Conservation (phyloP, 2,113 vertebrate genomes). For the Cavia aperea region DNA sequence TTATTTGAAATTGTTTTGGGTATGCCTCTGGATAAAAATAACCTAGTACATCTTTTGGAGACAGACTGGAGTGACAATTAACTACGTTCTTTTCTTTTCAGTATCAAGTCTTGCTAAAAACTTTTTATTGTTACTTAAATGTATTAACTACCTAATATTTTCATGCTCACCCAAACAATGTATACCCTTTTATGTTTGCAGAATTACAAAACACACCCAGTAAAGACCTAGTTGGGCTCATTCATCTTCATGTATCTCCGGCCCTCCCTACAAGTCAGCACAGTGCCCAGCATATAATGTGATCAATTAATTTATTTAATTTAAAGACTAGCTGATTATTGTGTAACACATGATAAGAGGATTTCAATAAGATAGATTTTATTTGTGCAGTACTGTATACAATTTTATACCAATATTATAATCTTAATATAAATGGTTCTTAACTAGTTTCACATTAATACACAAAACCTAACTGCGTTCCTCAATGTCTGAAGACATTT, state of each 20-base stretch:
- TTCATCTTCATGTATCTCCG: background rate
- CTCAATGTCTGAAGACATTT: background rate
- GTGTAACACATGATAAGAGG: background rate
- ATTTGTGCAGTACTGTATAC: background rate
- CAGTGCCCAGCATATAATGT: background rate
- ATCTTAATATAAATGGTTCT: background rate
- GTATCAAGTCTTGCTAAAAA: slow-evolving; percentile 2
- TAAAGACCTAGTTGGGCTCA: background rate
- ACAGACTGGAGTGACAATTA: background rate
- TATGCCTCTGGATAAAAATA: background rate
- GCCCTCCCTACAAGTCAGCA: background rate
- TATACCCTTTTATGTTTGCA: background rate
- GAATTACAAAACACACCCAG: background rate
- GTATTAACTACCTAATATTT: background rate
- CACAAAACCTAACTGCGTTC: background rate
- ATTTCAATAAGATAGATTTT: background rate
- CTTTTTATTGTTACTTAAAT: slow-evolving; percentile 7
- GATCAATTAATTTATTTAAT: background rate
- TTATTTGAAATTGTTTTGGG: background rate
- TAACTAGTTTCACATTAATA: background rate
- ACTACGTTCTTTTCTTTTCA: background rate
- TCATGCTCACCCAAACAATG: background rate
- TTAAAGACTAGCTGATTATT: background rate
- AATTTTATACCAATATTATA: background rate
- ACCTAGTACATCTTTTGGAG: background rate